These are phyloP conservation scores for Lochmaea crataegi DNA, from an alignment of 2,888 invertebrate species.

Conservation along the genomic window DNA sequence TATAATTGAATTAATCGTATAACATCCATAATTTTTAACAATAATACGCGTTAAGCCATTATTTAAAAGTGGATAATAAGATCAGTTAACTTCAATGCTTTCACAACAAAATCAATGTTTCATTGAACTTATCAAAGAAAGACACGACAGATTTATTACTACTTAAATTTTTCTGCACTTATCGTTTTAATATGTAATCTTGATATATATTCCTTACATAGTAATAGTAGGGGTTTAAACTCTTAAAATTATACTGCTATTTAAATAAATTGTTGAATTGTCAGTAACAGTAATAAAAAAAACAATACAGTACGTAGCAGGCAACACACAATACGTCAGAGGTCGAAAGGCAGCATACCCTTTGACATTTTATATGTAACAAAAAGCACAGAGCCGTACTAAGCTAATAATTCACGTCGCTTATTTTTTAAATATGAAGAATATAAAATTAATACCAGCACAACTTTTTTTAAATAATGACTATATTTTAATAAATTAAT, in stretches of 20 bases:
- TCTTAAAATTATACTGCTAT: constrained; percentile 5
- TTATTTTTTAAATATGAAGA: too few relatives aligned
- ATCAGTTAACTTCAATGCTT: constrained; percentile 11
- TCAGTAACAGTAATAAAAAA: constrained; percentile 11
- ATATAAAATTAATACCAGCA: too few relatives aligned
- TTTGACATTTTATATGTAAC: not conserved
- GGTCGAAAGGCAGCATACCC: not conserved
- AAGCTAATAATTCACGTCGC: not conserved
- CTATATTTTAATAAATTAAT: too few relatives aligned
- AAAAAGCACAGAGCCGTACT: constrained; percentile 3
- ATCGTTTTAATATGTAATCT: not conserved
- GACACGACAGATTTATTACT: not conserved
- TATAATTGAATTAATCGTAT: not conserved
- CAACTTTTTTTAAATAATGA: too few relatives aligned
- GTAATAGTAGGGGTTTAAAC: constrained; percentile 5
- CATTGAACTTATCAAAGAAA: constrained; percentile 15
- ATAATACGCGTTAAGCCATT: not conserved
- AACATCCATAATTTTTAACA: not conserved
- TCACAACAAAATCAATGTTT: constrained; percentile 25
- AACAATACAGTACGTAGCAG: not conserved
- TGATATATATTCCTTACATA: constrained; percentile 9
- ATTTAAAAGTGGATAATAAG: constrained; percentile 3
- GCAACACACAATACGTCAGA: constrained; percentile 17
- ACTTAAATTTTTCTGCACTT: not conserved
- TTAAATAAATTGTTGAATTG: constrained; percentile 20